Percentiles rank a stretch among this genome's conserved stretches.
phyloP scores from a whole-genome alignment of 2,113 vertebrate genomes.

The Gavia stellata region DNA sequence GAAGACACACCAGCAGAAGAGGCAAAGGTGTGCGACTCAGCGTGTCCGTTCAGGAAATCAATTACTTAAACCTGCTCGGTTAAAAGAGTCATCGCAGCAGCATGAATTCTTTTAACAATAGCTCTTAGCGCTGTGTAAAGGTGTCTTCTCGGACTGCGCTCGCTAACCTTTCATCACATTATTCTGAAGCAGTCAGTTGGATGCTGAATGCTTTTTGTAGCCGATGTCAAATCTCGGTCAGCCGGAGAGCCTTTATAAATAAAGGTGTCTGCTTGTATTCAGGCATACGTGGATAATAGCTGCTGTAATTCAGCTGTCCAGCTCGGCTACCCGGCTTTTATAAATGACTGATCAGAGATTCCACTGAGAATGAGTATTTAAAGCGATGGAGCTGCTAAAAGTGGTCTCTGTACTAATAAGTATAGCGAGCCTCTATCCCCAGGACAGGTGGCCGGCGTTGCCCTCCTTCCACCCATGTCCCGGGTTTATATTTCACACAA shows the following conservation, averaged over 20 bases:
- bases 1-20: background rate
- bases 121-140: background rate
- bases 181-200: constrained; percentile 12
- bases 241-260: constrained; percentile 16
- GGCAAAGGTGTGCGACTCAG: background rate
- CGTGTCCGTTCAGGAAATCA: background rate
- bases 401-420: background rate
- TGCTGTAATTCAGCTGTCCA: constrained; percentile 48
- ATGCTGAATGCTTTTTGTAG: constrained; percentile 13
- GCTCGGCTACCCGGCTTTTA: constrained; percentile 15
- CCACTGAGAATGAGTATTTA: constrained; percentile 44
- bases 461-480: background rate
- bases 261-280: constrained; percentile 30
- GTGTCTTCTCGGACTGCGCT: background rate
- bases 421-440: background rate
- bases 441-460: constrained; percentile 37
- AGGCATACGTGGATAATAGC: background rate
- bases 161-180: background rate
- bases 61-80: background rate
- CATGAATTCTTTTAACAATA: background rate
- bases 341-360: constrained; percentile 53
- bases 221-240: constrained; percentile 18
- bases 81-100: background rate
- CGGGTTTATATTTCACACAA: background rate
- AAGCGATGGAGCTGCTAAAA: constrained; percentile 54